A percentile compares a stretch with the other conserved stretches of the same genome.
Conservation (phyloP, 2,113 vertebrate species). For the Pavo muticus region DNA sequence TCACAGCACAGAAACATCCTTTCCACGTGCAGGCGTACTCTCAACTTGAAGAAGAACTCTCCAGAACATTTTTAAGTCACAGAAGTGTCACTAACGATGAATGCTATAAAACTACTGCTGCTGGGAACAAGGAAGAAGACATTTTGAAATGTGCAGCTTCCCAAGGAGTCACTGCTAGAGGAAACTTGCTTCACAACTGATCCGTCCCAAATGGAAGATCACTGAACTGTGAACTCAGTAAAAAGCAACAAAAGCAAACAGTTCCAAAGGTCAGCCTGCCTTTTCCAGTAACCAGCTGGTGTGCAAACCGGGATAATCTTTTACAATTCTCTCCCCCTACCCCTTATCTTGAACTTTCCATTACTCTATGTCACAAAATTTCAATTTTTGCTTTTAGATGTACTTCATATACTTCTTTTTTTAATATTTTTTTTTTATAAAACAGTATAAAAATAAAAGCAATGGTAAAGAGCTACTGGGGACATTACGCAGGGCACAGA, state of each 20-base stretch:
- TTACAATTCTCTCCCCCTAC: slow-evolving; percentile 30
- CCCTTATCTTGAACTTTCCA: slow-evolving; percentile 44
- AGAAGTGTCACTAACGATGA: background rate
- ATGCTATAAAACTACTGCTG: background rate
- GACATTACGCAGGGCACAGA: background rate
- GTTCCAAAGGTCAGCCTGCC: slow-evolving; percentile 63
- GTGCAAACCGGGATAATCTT: slow-evolving; percentile 69
- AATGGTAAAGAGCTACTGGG: background rate
- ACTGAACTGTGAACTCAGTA: slow-evolving; percentile 27
- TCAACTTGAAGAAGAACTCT: background rate
- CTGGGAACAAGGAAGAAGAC: background rate
- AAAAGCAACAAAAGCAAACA: slow-evolving; percentile 21
- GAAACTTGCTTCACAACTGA: background rate
- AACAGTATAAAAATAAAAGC: slow-evolving; percentile 81
- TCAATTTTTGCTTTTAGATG: slow-evolving; percentile 62
- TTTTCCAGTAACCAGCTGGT: slow-evolving; percentile 87
- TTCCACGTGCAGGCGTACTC: background rate
- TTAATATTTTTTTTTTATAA: slow-evolving; percentile 56
- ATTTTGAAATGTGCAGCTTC: background rate
- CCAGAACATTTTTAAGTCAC: background rate
- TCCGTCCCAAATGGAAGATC: slow-evolving; percentile 44
- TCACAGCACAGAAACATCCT: slow-evolving; percentile 31
- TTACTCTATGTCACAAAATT: slow-evolving; percentile 68
- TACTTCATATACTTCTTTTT: slow-evolving; percentile 41
- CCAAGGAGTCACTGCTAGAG: background rate